Evolutionary conservation across 2,113 vertebrate species (phyloP).

Genomic region (Solenodon paradoxus): DNA sequence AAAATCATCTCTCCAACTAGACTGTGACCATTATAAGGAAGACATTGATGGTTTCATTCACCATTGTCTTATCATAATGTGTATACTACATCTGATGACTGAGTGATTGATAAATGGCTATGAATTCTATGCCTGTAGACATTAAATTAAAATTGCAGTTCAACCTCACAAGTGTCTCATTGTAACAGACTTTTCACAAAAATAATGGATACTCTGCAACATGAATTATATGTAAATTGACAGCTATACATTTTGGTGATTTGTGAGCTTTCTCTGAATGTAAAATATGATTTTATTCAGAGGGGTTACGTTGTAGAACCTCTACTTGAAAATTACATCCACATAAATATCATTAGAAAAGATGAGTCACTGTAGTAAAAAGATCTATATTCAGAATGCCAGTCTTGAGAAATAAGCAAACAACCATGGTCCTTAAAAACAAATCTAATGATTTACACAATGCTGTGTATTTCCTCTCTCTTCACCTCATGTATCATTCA

Average conservation of each 20-base stretch:
- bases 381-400: conserved; percentile 45
- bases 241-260: background rate
- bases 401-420: conserved; percentile 75
- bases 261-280: background rate
- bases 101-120: background rate
- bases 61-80: background rate
- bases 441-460: conserved; percentile 42
- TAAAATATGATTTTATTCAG: background rate
- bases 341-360: conserved; percentile 18
- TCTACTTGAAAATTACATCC: background rate
- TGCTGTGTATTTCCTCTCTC: conserved; percentile 74
- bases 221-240: background rate
- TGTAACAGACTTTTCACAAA: background rate
- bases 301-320: background rate
- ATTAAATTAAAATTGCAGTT: background rate
- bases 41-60: background rate
- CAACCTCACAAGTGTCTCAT: background rate
- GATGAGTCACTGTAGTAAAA: conserved; percentile 46
- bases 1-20: background rate
- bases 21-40: background rate
- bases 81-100: background rate
- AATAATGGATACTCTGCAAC: background rate
- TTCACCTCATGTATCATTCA: conserved; percentile 45
- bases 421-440: conserved; percentile 24
- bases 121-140: background rate